phyloP scores from a whole-genome alignment of 1,140 invertebrate species.

The Eurosta solidaginis region DNA sequence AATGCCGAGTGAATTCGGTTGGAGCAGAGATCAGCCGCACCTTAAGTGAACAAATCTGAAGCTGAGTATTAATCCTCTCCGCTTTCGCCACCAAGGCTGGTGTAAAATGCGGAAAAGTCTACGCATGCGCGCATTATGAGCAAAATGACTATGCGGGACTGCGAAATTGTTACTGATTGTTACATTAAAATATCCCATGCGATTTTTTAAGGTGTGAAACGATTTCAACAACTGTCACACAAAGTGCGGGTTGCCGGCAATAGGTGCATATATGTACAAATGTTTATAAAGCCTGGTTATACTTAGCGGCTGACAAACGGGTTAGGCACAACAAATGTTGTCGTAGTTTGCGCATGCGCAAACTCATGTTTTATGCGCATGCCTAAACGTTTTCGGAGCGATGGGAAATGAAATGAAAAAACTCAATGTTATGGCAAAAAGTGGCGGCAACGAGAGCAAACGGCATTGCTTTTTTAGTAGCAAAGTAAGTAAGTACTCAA shows the following conservation, averaged over 20 bases:
- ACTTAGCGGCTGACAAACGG: neutral
- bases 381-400: slow-evolving; percentile 33
- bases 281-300: neutral
- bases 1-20: neutral
- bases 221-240: slow-evolving; percentile 27
- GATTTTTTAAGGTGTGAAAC: slow-evolving; percentile 28
- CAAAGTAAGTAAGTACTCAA: neutral
- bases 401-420: neutral
- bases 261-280: too few relatives aligned
- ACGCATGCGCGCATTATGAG: slow-evolving; percentile 12
- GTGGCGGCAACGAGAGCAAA: neutral
- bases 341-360: slow-evolving; percentile 9
- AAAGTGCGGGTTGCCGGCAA: slow-evolving; percentile 8
- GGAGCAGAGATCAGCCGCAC: neutral
- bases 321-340: slow-evolving; percentile 12
- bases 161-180: neutral
- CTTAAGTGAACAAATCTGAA: neutral
- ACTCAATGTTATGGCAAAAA: neutral
- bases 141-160: neutral
- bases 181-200: slow-evolving; percentile 26
- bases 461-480: neutral
- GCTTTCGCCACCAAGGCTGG: neutral
- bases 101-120: slow-evolving; percentile 16
- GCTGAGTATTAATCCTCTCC: neutral
- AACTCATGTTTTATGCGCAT: slow-evolving; percentile 40